Percentiles rank a stretch among this genome's conserved stretches.
These are phyloP conservation scores for Calameuta idolon DNA, from an alignment of 2,888 invertebrate species.

Conservation along the genomic window DNA sequence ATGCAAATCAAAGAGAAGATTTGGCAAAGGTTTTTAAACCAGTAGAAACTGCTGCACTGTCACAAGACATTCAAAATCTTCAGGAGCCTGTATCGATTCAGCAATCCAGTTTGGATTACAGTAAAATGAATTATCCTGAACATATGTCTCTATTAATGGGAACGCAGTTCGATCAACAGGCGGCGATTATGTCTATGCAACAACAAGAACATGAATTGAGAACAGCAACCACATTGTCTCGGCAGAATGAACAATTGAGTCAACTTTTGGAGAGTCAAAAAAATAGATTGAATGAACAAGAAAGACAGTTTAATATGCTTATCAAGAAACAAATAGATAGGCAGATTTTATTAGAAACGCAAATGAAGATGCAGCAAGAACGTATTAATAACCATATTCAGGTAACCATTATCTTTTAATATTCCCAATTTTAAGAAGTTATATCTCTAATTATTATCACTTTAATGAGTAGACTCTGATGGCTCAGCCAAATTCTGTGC, in stretches of 20 bases:
- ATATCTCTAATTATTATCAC: not conserved
- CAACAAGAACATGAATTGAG: conserved; percentile 56
- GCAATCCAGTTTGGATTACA: not conserved
- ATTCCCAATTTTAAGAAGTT: not conserved
- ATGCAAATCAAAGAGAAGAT: not conserved
- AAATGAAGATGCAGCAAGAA: conserved; percentile 58
- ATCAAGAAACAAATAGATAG: conserved; percentile 55
- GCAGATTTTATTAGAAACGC: conserved; percentile 53
- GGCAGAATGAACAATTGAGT: conserved; percentile 53
- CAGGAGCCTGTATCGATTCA: not conserved
- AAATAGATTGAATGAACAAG: conserved; percentile 47
- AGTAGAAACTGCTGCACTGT: not conserved
- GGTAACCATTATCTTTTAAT: conserved; percentile 34
- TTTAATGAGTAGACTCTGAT: conserved; percentile 45
- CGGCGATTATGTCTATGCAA: conserved; percentile 52
- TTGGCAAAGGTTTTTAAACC: not conserved
- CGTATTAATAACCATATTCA: conserved; percentile 56
- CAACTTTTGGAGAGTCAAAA: conserved; percentile 48
- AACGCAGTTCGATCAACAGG: conserved; percentile 54
- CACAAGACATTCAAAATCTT: not conserved
- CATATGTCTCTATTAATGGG: conserved; percentile 41
- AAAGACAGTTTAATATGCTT: conserved; percentile 54
- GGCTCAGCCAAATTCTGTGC: conserved; percentile 45
- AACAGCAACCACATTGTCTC: conserved; percentile 49
- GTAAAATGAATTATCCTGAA: conserved; percentile 28